Evolutionary conservation across 1,140 invertebrate species (phyloP).

Genomic region (Nasonia giraulti): DNA sequence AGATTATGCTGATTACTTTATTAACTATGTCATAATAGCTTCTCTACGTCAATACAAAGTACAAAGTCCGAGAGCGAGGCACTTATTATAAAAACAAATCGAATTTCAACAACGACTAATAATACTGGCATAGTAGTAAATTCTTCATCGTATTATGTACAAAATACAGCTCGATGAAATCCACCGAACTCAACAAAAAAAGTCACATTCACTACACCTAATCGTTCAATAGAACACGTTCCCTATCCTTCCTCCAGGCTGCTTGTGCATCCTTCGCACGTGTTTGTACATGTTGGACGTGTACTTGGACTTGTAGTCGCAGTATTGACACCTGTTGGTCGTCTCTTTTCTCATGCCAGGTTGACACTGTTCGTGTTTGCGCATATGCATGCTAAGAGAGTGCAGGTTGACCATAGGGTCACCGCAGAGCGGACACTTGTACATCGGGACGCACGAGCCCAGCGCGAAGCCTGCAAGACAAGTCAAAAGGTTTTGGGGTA

Average conservation of each 20-base stretch:
- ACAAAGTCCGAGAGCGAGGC: not conserved
- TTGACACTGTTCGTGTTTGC: not conserved
- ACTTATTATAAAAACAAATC: not conserved
- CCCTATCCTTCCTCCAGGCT: not conserved
- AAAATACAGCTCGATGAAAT: too few species aligned
- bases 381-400: not conserved
- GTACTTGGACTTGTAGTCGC: conserved; percentile 68
- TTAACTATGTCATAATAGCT: not conserved
- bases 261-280: conserved; percentile 50
- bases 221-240: not conserved
- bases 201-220: not conserved
- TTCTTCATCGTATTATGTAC: too few species aligned
- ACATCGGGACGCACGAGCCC: not conserved
- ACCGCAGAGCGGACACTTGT: not conserved
- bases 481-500: not conserved
- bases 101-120: not conserved
- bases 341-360: conserved; percentile 54
- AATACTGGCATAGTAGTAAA: too few species aligned
- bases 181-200: not conserved
- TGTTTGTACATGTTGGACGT: conserved; percentile 65
- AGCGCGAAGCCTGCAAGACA: not conserved
- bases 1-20: not conserved
- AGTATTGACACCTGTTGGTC: conserved; percentile 74
- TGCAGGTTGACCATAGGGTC: not conserved
- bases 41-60: not conserved